Evolutionary conservation across 2,888 invertebrate genomes (phyloP), one percentile per base, ranked within the genome.

Genomic region (Dicranocentrus wangi): DNA sequence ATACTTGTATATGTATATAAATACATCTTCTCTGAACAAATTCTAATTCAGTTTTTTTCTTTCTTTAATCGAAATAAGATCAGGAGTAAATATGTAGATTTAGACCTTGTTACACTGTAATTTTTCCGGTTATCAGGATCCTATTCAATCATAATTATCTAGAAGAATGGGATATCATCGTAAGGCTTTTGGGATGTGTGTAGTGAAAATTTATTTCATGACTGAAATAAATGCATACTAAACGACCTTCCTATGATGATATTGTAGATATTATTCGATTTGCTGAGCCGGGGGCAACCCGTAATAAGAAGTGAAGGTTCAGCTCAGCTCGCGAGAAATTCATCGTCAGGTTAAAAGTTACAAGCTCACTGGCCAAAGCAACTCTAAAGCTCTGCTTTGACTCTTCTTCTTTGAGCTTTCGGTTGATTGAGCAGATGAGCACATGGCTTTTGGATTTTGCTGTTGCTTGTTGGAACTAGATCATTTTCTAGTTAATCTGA

Each of bases 91-190:
- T n/a, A 77, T 77, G 77, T 77, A 77, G 77, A 77, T 77, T 77
- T 77, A 77, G 69, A 61, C 51, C 69, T 53, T 61, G 69, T 77
- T 69, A 77, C 77, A 77, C 77, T 77, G 61, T 77, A 77, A 77
- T 77, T 77, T 77, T 77, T 77, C 77, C 77, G 77, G 77, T 77
- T 77, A 77, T 77, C 77, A 69, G 69, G 77, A 77, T 77, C 69
- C 39, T 69, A 77, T 77, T 77, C 77, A 77, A 77, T 77, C 77
- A 77, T 77, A 77, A 77, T 77, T 77, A 77, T 77, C 69, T 65
- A 65, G 28, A 17, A 39, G 28, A 51, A 47, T 39, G 17, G 32
- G n/a, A n/a, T n/a, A n/a, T n/a, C n/a, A n/a, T n/a, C n/a, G n/a
- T n/a, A n/a, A n/a, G n/a, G n/a, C n/a, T n/a, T n/a, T n/a, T n/a